Conservation (phyloP, 2,113 vertebrate species). For the Hypocryptadius cinnamomeus region DNA sequence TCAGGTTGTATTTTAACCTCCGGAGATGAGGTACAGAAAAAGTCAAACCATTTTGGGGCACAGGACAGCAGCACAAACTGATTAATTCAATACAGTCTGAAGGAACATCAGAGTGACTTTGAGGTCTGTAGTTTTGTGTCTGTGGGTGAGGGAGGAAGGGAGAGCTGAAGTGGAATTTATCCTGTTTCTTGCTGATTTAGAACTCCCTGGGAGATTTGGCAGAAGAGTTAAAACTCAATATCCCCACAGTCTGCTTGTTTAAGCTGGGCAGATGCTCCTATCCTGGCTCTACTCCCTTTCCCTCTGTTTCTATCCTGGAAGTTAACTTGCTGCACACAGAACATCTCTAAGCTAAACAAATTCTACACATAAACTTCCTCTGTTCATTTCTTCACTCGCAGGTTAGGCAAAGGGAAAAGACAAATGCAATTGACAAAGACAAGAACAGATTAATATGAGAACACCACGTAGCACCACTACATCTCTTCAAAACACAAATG, state of each 20-base stretch:
- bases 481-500: background rate
- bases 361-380: background rate
- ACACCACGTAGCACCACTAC: background rate
- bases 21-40: background rate
- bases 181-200: background rate
- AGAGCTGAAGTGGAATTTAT: background rate
- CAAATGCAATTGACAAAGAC: background rate
- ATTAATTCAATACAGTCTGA: background rate
- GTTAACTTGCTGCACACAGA: background rate
- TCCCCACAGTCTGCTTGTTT: background rate
- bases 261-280: background rate
- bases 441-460: background rate
- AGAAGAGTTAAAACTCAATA: background rate
- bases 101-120: background rate
- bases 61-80: background rate
- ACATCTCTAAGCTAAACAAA: slow-evolving; percentile 2
- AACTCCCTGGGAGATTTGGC: background rate
- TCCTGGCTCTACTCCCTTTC: background rate
- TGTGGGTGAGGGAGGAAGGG: background rate
- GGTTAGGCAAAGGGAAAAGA: background rate
- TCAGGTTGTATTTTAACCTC: background rate
- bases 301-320: background rate
- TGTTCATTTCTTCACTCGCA: background rate
- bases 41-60: background rate
- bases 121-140: background rate